Base-by-base conservation (phyloP, 2,113 vertebrate genomes). In the Indicator indicator region DNA sequence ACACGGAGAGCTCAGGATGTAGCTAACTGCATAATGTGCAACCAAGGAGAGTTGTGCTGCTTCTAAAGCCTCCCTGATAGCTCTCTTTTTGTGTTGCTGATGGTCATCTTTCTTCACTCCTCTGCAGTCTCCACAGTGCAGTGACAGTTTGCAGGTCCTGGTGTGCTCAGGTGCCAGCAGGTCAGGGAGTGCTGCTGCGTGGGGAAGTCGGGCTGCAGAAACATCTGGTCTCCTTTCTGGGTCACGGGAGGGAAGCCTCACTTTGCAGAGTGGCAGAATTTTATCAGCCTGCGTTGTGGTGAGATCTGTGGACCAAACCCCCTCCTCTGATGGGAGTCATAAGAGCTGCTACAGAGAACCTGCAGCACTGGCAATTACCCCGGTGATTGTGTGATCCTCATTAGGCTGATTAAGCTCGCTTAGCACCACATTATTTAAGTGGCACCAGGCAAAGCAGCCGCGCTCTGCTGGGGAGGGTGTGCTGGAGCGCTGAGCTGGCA, bases 381-480 rank as follows among this genome's bases (percentile, higher is more conserved):
- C 70, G 82, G 76, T 23, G 74, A 90, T 40, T 44, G 38, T 36
- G 36, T 54, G 74, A 82, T 75, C 30, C 58, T 96, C 88, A 86
- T 80, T 86, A 93, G 73, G 33, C 65, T 94, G 75, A 91, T 95
- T 94, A 93, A 77, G 90, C 62, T 55, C 68, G 52, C 36, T 88
- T 81, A 80, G 72, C 60, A 79, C 15, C 11, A 6, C 46, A 33
- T 70, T 88, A 89, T 80, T 92, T 79, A 85, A 89, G 72, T n/a
- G 64, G 78, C 60, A 89, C 33, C 44, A 83, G 40, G 40, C 65
- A 62, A 88, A 65, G 52, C 69, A 86, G 70, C 62, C 83, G 48
- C 46, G 67, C 59, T 88, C 80, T 68, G 64, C 55, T 72, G 27
- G 65, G 86, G 48, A 85, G 1, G 2, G 71, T 11, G 48, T 0